phyloP scores from a whole-genome alignment of 1,140 invertebrate species.

The Archivesica marissinica region DNA sequence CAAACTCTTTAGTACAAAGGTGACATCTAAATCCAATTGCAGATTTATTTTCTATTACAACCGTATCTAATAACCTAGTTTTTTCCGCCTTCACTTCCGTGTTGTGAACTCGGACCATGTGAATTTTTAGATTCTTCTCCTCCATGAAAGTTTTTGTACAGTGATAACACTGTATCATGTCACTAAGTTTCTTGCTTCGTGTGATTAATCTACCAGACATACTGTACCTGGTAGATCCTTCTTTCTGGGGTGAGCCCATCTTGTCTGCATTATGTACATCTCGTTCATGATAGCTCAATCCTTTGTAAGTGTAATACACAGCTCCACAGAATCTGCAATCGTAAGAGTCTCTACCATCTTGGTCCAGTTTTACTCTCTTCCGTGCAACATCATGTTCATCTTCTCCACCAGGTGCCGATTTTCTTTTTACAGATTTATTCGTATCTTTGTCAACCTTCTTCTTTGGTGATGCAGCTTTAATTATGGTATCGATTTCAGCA shows the following conservation, averaged over 20 bases:
- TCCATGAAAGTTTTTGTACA: slow-evolving; percentile 31
- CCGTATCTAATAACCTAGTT: neutral
- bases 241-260: neutral
- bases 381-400: neutral
- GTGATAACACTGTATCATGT: slow-evolving; percentile 23
- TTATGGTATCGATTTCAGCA: slow-evolving; percentile 17
- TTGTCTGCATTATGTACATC: neutral
- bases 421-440: slow-evolving; percentile 12
- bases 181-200: slow-evolving; percentile 28
- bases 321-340: slow-evolving; percentile 10
- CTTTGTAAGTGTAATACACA: slow-evolving; percentile 5
- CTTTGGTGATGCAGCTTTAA: neutral
- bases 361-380: slow-evolving; percentile 17
- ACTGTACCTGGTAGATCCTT: slow-evolving; percentile 13
- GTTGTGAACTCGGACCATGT: neutral
- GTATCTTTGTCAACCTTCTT: neutral
- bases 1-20: slow-evolving; percentile 23
- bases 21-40: neutral
- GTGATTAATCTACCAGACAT: slow-evolving; percentile 42
- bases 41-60: neutral
- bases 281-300: neutral
- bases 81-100: neutral
- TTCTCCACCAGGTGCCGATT: neutral
- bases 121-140: slow-evolving; percentile 11
- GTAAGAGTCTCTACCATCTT: neutral